These are phyloP conservation scores for Telenomus remus DNA, from an alignment of 1,140 invertebrate genomes.

Conservation along the genomic window DNA sequence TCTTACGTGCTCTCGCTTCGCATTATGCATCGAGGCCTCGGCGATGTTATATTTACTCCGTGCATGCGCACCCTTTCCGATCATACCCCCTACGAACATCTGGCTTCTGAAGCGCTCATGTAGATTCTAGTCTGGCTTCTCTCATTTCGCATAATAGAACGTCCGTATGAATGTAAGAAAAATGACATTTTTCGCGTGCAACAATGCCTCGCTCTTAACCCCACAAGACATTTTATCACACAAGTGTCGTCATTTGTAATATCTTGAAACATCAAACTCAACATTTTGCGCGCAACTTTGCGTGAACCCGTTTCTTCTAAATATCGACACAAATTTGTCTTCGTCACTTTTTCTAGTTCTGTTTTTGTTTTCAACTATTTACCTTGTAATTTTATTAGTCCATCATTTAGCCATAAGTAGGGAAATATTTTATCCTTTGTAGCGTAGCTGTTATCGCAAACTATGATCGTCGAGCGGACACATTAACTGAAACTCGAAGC, in stretches of 20 bases:
- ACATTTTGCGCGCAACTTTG: no score
- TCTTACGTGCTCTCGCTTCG: conserved; percentile 44
- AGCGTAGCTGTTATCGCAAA: no score
- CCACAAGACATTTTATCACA: conserved; percentile 22
- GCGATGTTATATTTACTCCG: conserved; percentile 59
- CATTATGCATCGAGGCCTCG: conserved; percentile 60
- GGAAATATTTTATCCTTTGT: no score
- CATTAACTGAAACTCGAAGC: conserved; percentile 11
- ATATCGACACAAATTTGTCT: no score
- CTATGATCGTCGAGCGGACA: no score
- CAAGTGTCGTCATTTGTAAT: no score
- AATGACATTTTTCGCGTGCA: conserved; percentile 26
- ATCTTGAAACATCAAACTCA: no score
- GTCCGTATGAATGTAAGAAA: conserved; percentile 14
- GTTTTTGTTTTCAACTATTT: no score
- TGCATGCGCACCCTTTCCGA: conserved; percentile 40
- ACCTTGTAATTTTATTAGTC: no score
- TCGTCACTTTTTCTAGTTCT: no score
- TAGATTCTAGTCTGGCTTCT: conserved; percentile 23
- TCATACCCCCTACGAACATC: conserved; percentile 64
- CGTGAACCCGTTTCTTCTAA: no score
- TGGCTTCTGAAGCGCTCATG: conserved; percentile 46
- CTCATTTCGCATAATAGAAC: conserved; percentile 33
- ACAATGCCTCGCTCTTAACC: conserved; percentile 31
- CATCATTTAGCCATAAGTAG: no score